Base-by-base conservation (phyloP, 2,888 invertebrate species). In the Balanococcus diminutus region DNA sequence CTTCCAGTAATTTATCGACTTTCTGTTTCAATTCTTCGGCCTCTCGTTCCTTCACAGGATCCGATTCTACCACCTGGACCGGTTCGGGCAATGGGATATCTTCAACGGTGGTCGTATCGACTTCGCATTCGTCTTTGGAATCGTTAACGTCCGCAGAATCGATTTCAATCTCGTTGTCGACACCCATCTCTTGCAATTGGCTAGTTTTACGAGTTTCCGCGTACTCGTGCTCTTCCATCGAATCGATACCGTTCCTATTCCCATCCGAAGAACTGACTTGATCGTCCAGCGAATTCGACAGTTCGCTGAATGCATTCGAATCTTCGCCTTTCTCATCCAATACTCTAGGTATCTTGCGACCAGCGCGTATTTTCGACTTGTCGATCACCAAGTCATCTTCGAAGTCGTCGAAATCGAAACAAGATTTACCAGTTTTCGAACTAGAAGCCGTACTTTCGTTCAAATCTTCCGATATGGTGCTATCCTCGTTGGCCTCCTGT, bases 331-430 rank as follows among this genome's bases (percentile, higher is more conserved):
- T 84, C 9, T 84, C 84, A 5, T 56, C 83, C 32, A 85, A 46
- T n/a, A 85, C 75, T 9, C 85, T 19, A 6, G 85, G 85, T n/a
- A 85, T 85, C 51, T 85, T 85, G 9, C 85, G 61, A n/a, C 85
- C 85, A 19, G 36, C 22, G 4, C 51, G 67, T 3, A 82, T 42
- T 31, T 82, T 86, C 19, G 86, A 82, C n/a, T 61, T 87, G 16
- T 86, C 86, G 14, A 83, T 87, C 28, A 84, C 79, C 51, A 84
- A 25, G 86, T 89, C 90, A 88, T 89, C 89, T 86, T 90, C 89
- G 42, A 89, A 89, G 88, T 90, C 90, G 88, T 94, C 93, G 89
- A 95, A 95, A 89, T 96, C 95, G 89, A 95, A 96, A 89, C 95
- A 95, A 0, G 94, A 94, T 84, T 92, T 90, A 87, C 91, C 90